Conservation (phyloP, 2,797 vertebrate genomes). For the Leuciscus waleckii region DNA sequence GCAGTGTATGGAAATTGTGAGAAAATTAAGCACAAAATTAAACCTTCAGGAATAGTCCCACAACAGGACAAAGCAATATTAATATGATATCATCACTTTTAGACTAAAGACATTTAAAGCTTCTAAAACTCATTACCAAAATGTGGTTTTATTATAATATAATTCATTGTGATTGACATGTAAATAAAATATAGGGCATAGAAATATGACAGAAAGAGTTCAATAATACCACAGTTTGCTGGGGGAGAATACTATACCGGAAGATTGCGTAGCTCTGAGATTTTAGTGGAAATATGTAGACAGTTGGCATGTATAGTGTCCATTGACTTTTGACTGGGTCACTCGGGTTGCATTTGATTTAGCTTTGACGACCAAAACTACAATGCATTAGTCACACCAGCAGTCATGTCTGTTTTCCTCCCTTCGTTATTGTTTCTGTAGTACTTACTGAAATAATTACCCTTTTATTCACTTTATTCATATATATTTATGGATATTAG, state of each 20-base stretch:
- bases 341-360: neutral
- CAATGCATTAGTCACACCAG: neutral
- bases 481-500: slow-evolving; percentile 39
- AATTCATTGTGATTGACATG: neutral
- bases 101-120: neutral
- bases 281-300: neutral
- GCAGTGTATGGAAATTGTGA: neutral
- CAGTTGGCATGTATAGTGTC: neutral
- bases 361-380: neutral
- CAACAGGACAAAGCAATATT: slow-evolving; percentile 5
- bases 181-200: neutral
- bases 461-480: slow-evolving; percentile 25
- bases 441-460: slow-evolving; percentile 46
- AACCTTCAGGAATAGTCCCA: neutral
- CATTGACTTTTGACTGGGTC: neutral
- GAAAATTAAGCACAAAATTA: neutral
- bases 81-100: neutral
- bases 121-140: slow-evolving; percentile 4
- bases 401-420: neutral
- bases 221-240: neutral
- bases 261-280: neutral
- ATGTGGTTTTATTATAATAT: neutral
- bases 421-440: neutral
- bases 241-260: neutral
- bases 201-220: neutral